phyloP scores from a whole-genome alignment of 2,113 vertebrate genomes.

The Takifugu bimaculatus region DNA sequence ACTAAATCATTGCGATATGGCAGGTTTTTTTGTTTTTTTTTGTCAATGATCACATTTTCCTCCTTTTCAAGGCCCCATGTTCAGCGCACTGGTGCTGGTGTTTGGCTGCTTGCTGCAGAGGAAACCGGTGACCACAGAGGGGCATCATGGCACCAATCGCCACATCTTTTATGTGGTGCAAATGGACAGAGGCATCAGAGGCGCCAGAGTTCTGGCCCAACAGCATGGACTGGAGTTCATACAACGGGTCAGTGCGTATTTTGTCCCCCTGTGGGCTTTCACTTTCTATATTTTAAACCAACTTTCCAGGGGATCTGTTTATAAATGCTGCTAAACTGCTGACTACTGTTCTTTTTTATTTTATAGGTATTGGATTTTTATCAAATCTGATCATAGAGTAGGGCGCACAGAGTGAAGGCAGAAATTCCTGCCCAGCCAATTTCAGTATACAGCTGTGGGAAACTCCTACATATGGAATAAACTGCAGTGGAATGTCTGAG shows the following conservation, averaged over 20 bases:
- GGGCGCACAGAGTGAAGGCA: background rate
- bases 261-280: slow-evolving; percentile 80
- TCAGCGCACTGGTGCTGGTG: slow-evolving; percentile 53
- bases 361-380: slow-evolving; percentile 86
- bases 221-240: slow-evolving; percentile 85
- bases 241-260: slow-evolving; percentile 90
- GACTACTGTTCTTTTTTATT: slow-evolving; percentile 85
- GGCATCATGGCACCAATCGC: slow-evolving; percentile 87
- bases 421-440: background rate
- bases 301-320: slow-evolving; percentile 75
- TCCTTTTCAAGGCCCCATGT: slow-evolving; percentile 39
- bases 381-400: slow-evolving; percentile 81
- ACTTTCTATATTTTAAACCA: slow-evolving; percentile 81
- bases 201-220: slow-evolving; percentile 79
- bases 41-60: background rate
- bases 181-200: slow-evolving; percentile 80
- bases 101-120: slow-evolving; percentile 74
- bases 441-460: slow-evolving; percentile 16
- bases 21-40: background rate
- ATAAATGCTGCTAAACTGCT: slow-evolving; percentile 85
- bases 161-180: slow-evolving; percentile 76
- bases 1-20: background rate
- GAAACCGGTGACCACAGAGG: slow-evolving; percentile 84
- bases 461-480: slow-evolving; percentile 12
- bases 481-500: slow-evolving; percentile 25